These are phyloP conservation scores for Muscicapa adusta DNA, from an alignment of 2,113 vertebrate genomes.

Conservation along the genomic window DNA sequence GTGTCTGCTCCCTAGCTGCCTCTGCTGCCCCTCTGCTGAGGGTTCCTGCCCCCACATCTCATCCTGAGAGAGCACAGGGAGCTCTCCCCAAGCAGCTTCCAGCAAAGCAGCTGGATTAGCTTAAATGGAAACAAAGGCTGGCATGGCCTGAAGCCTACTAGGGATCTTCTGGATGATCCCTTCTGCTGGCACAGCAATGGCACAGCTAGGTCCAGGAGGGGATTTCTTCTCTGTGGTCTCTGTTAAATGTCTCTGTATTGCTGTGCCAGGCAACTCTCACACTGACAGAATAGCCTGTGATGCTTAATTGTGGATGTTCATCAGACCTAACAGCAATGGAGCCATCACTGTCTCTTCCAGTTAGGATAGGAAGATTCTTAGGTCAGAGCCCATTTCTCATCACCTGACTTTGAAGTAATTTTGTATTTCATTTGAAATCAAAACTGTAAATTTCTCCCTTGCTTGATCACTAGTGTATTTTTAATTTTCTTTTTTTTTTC, in stretches of 20 bases:
- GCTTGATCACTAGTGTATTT: neutral
- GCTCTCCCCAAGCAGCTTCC: neutral
- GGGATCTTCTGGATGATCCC: neutral
- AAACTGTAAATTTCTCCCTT: neutral
- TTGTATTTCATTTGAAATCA: neutral
- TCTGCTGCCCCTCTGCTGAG: neutral
- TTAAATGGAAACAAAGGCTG: neutral
- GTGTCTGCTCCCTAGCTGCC: neutral
- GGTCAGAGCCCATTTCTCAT: neutral
- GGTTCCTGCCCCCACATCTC: neutral
- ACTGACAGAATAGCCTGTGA: neutral
- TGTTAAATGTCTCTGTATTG: neutral
- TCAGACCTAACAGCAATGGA: neutral
- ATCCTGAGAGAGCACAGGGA: neutral
- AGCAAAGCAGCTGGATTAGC: neutral
- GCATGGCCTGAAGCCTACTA: neutral
- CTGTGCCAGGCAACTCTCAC: neutral
- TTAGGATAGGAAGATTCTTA: neutral
- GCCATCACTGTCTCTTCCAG: neutral
- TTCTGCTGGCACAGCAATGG: neutral
- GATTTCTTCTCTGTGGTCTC: slow-evolving; percentile 19
- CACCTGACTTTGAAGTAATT: neutral
- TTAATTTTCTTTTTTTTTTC: neutral
- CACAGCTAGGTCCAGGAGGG: neutral
- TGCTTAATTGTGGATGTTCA: neutral